phyloP scores from a whole-genome alignment of 2,113 vertebrate genomes.

The Macrotus californicus region DNA sequence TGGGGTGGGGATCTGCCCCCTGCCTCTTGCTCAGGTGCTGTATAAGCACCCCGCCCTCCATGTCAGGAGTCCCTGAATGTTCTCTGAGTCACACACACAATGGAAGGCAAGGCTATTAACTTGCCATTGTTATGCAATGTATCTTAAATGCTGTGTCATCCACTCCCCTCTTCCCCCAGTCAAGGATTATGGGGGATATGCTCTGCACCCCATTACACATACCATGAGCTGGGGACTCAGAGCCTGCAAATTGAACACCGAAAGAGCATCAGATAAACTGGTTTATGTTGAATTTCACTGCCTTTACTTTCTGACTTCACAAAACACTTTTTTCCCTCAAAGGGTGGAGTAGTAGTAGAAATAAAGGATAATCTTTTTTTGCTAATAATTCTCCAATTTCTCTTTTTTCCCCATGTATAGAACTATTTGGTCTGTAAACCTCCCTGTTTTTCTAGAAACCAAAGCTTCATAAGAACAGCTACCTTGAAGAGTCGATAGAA shows the following conservation, averaged over 20 bases:
- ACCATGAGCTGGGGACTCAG: neutral
- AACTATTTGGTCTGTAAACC: neutral
- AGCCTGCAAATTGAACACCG: neutral
- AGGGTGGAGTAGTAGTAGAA: neutral
- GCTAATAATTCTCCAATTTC: neutral
- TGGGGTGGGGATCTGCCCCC: too few relatives aligned
- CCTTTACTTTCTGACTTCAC: neutral
- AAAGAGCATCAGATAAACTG: neutral
- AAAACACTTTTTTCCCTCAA: neutral
- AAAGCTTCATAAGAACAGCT: neutral
- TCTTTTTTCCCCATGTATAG: neutral
- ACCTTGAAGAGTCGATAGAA: neutral
- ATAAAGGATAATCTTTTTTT: neutral
- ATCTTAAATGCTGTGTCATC: too few relatives aligned
- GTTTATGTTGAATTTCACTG: neutral
- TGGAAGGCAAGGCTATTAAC: too few relatives aligned
- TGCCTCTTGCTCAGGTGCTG: too few relatives aligned
- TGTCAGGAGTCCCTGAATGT: too few relatives aligned
- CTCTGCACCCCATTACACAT: too few relatives aligned
- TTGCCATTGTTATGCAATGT: too few relatives aligned
- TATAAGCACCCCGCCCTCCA: too few relatives aligned
- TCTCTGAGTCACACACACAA: too few relatives aligned
- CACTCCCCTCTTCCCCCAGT: too few relatives aligned
- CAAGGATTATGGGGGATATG: too few relatives aligned
- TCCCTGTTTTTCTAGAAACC: neutral